Base-by-base conservation (phyloP, 2,888 invertebrate species). In the Iselma pallidipennis region DNA sequence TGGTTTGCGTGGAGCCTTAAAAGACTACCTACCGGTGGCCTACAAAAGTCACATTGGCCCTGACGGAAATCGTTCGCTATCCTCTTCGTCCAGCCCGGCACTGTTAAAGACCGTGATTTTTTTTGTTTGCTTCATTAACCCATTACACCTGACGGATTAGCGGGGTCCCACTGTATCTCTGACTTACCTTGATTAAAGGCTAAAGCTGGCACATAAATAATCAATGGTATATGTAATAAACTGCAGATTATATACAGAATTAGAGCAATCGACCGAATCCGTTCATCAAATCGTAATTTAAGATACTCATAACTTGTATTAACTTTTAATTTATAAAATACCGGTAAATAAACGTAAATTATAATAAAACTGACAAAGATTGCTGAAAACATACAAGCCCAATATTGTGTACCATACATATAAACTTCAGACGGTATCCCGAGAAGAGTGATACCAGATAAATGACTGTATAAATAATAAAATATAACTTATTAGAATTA, bases 371-470 rank as follows among this genome's bases (percentile, higher is more conserved):
- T 69, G 4, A 74, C 80, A 3, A 82, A 63, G 19, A 83, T 67
- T 49, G 82, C 82, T 5, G 82, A 79, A 4, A 85, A 65, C 31
- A 79, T 70, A 33, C 81, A 79, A 12, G 78, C 76, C 49, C 80
- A 76, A 71, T 89, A 90, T 69, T 88, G 87, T 0, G 87, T 87
- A 5, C 91, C 91, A 73, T 87, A 85, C 19, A 86, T 81, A 74
- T 91, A 91, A 68, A 90, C 86, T 76, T 91, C 90, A 0, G 89
- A 86, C 0, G 90, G 90, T 5, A 89, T 85, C 0, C 89, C 91
- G 4, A 91, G 82, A 6, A 91, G 79, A 0, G 90, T 89, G 33
- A 91, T 88, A 42, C 90, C 89, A 1, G 90, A 90, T 70, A 90
- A 79, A 66, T 89, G 89, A 71, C 89, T 89, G 78, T 4, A 53